phyloP scores from a whole-genome alignment of 2,113 vertebrate species.

The Psephotus haematonotus region DNA sequence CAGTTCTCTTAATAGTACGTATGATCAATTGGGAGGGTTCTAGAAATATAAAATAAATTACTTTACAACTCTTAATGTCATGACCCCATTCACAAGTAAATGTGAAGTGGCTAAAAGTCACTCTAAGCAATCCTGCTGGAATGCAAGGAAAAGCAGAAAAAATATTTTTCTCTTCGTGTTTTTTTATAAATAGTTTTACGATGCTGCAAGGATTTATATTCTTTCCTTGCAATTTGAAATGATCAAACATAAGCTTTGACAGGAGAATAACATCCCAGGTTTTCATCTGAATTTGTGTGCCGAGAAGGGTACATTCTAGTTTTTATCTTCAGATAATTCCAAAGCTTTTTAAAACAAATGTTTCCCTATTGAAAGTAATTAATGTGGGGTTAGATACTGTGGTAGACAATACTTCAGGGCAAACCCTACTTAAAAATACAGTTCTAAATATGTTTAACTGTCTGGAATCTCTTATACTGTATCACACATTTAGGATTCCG shows the following conservation, averaged over 20 bases:
- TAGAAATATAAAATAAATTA: conserved; percentile 28
- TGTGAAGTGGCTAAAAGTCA: not conserved
- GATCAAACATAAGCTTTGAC: not conserved
- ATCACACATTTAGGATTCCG: not conserved
- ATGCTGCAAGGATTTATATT: not conserved
- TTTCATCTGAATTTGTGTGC: not conserved
- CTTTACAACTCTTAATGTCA: not conserved
- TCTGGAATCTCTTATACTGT: not conserved
- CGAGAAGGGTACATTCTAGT: not conserved
- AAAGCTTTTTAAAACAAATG: not conserved
- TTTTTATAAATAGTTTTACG: not conserved
- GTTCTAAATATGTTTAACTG: not conserved
- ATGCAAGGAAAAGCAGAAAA: not conserved
- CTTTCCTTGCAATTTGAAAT: not conserved
- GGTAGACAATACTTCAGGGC: not conserved
- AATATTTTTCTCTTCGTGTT: not conserved
- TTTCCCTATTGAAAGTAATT: not conserved
- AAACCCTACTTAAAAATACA: not conserved
- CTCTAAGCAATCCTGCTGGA: not conserved
- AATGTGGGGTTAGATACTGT: not conserved
- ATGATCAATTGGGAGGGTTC: not conserved
- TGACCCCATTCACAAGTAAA: not conserved
- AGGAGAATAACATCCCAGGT: not conserved
- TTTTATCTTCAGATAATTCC: not conserved
- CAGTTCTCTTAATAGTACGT: not conserved